Base-by-base conservation (phyloP, 2,797 vertebrate species). In the Sebastes vulpes region DNA sequence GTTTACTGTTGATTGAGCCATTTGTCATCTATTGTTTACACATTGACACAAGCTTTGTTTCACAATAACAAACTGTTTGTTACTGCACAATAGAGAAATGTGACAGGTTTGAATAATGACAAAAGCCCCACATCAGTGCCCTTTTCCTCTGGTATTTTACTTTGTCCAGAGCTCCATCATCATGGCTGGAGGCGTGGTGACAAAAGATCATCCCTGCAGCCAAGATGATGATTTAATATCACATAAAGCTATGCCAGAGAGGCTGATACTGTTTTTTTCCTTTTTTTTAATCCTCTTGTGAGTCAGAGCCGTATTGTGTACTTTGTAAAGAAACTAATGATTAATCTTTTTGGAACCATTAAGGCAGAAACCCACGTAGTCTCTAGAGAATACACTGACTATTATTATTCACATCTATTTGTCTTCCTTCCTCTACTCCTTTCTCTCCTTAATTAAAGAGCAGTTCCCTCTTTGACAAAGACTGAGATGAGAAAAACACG, bases 261-360 rank as follows among this genome's bases (percentile, higher is more conserved):
- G 56, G 31, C 60, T 32, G 14, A 58, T 58, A 20, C 42, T 72
- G 57, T 74, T 82, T 77, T 84, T 10, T 12, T 26, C 57, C 2
- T 26, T 52, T 73, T 73, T 46, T 56, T 85, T 58, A 21, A 64
- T 78, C 64, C 31, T 81, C 53, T 20, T 70, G 25, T 77, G 78
- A 83, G 31, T 85, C 35, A 65, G 16, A 74, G 18, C 9, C 58
- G 8, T 64, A 60, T 20, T 71, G 61, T 81, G 58, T 66, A n/a
- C 78, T 77, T 77, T 77, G 25, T 50, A 46, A 84, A 72, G 68
- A 53, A 52, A 20, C 68, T 63, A 61, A 73, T 88, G 60, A 86
- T 86, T 83, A 65, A 79, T 83, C 42, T 69, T 82, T 69, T 11
- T 68, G 53, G 66, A 81, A 71, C 11, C 35, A 67, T 75, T 83